These are phyloP conservation scores for Heliconius cydno DNA, from an alignment of 2,888 invertebrate genomes.

Conservation along the genomic window DNA sequence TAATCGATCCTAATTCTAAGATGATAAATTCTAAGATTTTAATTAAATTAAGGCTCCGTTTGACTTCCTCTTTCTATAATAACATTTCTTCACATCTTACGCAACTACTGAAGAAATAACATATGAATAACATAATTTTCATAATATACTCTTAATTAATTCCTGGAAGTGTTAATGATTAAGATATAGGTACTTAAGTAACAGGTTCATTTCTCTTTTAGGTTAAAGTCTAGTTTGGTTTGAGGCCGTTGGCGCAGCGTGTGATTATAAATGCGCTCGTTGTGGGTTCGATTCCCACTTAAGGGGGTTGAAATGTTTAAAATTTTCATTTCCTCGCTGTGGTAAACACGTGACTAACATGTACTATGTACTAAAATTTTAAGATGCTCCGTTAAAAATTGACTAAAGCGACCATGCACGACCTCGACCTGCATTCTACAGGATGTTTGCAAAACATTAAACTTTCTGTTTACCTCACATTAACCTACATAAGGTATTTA, in stretches of 20 bases:
- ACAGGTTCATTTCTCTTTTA: neutral
- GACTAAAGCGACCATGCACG: neutral
- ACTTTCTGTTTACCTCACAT: conserved; percentile 6
- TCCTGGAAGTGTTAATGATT: neutral
- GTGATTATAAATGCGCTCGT: no score
- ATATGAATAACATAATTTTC: neutral
- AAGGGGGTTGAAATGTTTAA: no score
- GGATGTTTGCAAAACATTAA: conserved; percentile 20
- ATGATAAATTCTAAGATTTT: no score
- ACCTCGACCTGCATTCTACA: conserved; percentile 21
- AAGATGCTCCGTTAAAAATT: no score
- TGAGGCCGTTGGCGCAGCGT: no score
- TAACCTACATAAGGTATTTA: neutral
- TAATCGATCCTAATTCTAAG: no score
- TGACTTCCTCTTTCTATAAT: no score
- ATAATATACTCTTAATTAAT: neutral
- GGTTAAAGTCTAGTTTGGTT: no score
- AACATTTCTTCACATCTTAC: neutral
- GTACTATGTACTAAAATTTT: no score
- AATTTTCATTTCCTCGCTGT: no score
- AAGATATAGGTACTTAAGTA: neutral
- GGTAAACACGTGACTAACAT: no score
- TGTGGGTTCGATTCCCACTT: no score
- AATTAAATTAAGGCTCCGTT: neutral
- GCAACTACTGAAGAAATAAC: neutral